Evolutionary conservation across 2,888 invertebrate species (phyloP).

Genomic region (Callyntrura sp.): DNA sequence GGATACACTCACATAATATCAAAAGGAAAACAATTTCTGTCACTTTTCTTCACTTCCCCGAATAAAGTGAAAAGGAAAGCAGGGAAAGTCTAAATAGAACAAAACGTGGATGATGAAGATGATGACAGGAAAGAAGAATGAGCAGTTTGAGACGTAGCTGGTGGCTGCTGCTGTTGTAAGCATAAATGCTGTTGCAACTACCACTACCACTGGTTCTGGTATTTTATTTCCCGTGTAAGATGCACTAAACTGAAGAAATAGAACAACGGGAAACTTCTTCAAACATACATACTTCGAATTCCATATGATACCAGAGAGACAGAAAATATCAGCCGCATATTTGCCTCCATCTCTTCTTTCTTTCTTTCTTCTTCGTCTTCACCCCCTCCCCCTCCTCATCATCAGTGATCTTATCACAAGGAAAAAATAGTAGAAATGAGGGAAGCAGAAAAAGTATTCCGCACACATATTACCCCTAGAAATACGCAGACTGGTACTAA

Average conservation of each 20-base stretch:
- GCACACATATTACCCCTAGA: neutral
- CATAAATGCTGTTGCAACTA: constrained; percentile 16
- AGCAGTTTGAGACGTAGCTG: constrained; percentile 33
- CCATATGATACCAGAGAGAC: neutral
- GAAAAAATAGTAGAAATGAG: neutral
- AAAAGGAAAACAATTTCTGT: constrained; percentile 70
- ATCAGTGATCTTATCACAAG: neutral
- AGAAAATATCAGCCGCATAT: neutral
- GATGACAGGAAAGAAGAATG: constrained; percentile 68
- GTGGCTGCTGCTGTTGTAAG: neutral
- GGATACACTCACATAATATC: constrained; percentile 33
- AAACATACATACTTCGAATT: constrained; percentile 43
- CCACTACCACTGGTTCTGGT: neutral
- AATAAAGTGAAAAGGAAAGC: constrained; percentile 46
- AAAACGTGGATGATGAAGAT: constrained; percentile 62
- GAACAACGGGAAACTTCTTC: neutral
- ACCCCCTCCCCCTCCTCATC: constrained; percentile 1
- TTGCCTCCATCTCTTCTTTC: too few species aligned
- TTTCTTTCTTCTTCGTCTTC: neutral
- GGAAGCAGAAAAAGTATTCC: neutral
- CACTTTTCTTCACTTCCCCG: constrained; percentile 57
- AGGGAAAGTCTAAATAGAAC: constrained; percentile 56
- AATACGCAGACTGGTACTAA: constrained; percentile 28
- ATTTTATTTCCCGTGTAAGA: constrained; percentile 29
- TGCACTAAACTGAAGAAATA: neutral